Evolutionary conservation across 2,113 vertebrate genomes (phyloP).

Genomic region (Pangasianodon gigas): DNA sequence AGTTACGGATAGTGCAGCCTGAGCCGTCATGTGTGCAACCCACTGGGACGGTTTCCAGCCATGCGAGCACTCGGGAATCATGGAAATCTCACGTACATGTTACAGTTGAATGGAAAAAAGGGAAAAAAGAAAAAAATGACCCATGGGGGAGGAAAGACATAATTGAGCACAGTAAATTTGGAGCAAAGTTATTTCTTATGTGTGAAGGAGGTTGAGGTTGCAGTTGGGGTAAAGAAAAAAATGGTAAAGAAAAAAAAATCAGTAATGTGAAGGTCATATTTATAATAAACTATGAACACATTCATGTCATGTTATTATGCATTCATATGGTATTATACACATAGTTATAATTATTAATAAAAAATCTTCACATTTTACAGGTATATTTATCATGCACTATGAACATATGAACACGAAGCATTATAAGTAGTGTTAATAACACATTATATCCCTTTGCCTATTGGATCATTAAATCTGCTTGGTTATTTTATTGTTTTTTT

Average conservation of each 20-base stretch:
- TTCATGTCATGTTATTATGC: not conserved
- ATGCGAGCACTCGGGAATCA: conserved; percentile 27
- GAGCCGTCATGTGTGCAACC: conserved; percentile 9
- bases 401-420: not conserved
- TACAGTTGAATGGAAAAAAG: conserved; percentile 4
- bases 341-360: not conserved
- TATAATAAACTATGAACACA: not conserved
- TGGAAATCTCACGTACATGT: conserved; percentile 34
- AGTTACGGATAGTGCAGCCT: conserved; percentile 2
- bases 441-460: not conserved
- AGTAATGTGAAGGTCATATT: not conserved
- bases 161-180: conserved; percentile 47
- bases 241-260: not conserved
- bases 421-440: not conserved
- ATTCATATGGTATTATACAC: not conserved
- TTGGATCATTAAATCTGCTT: not conserved
- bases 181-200: conserved; percentile 30
- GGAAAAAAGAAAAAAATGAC: not conserved
- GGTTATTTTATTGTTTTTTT: not conserved
- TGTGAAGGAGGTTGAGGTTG: not conserved
- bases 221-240: not conserved
- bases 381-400: not conserved
- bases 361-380: not conserved
- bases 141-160: conserved; percentile 42
- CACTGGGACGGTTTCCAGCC: conserved; percentile 20